Conservation (phyloP, 2,113 vertebrate species). For the Zapus hudsonius region DNA sequence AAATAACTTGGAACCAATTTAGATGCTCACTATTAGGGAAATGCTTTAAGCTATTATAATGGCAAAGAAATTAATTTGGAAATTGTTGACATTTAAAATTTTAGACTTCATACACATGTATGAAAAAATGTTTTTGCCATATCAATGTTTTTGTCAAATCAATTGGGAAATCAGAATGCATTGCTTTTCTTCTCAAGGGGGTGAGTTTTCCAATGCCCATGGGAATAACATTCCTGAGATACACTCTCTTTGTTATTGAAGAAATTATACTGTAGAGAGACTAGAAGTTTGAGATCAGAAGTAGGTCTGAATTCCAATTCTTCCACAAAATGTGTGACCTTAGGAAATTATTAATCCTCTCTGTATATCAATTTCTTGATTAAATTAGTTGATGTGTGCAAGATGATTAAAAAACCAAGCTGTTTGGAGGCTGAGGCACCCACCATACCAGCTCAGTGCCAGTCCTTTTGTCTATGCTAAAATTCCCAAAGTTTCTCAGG, state of each 20-base stretch:
- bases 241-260: not conserved
- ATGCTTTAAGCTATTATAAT: not conserved
- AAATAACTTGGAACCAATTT: conserved; percentile 24
- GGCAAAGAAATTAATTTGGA: not conserved
- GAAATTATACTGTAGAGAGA: not conserved
- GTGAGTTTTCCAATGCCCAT: not conserved
- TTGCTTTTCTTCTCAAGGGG: not conserved
- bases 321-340: not conserved
- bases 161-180: not conserved
- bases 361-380: not conserved
- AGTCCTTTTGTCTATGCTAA: not conserved
- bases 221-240: not conserved
- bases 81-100: conserved; percentile 28
- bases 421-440: not conserved
- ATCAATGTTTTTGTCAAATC: not conserved
- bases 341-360: not conserved
- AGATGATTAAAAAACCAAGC: not conserved
- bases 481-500: not conserved
- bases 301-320: not conserved
- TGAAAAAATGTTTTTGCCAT: conserved; percentile 2
- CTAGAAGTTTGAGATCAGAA: not conserved
- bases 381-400: not conserved
- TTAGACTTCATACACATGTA: not conserved
- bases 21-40: not conserved
- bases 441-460: not conserved